Conservation (phyloP, 2,797 vertebrate genomes). For the Anisognathus igniventris region DNA sequence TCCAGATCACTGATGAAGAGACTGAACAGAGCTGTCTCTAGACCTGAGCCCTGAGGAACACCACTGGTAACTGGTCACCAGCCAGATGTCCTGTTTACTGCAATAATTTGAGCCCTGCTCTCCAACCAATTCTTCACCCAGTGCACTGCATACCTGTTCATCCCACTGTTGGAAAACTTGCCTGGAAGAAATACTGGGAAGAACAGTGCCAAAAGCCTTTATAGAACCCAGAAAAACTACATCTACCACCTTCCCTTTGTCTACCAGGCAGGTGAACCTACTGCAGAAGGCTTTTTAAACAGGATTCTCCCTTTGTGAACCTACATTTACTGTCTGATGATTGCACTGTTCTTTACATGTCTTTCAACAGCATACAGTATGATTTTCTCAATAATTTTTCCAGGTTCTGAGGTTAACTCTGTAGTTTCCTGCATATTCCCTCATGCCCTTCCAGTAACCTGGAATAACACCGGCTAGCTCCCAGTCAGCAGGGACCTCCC, state of each 20-base stretch:
- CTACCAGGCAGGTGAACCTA: background rate
- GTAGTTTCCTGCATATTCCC: background rate
- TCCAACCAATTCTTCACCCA: background rate
- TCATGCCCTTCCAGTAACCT: background rate
- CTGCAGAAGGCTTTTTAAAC: background rate
- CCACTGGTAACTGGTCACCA: background rate
- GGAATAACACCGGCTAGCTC: rapidly evolving
- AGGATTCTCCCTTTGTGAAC: background rate
- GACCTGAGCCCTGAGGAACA: background rate
- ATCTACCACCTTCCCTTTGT: background rate
- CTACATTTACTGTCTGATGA: rapidly evolving
- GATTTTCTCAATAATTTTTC: background rate
- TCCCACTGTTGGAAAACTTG: background rate
- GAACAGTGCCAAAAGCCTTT: background rate
- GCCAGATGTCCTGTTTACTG: background rate
- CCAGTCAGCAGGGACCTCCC: background rate
- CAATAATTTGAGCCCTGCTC: background rate
- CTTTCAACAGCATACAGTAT: background rate
- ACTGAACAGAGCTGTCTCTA: background rate
- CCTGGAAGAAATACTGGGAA: background rate
- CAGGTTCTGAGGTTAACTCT: background rate
- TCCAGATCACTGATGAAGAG: background rate
- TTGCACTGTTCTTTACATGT: background rate
- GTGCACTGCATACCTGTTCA: background rate
- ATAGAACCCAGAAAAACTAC: background rate